Base-by-base conservation (phyloP, 2,888 invertebrate genomes). In the Phymatocera aterrima region DNA sequence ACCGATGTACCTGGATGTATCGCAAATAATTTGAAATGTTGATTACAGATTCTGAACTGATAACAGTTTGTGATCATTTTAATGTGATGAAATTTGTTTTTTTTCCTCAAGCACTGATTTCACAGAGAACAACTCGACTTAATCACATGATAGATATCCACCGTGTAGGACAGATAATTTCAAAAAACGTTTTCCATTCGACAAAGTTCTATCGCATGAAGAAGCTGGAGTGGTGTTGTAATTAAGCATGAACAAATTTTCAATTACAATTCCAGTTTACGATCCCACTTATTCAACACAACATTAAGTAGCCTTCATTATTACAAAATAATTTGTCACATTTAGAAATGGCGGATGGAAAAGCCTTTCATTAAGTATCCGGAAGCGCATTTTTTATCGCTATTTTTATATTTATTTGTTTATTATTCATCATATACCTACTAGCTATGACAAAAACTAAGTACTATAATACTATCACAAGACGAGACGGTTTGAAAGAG, bases 381-480 rank as follows among this genome's bases (percentile, higher is more conserved):
- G 75, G 75, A 75, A 75, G 75, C 75, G 75, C 75, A 75, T 28
- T 75, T 75, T 57, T 75, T 75, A 60, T 75, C 75, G 60, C 54
- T 60, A 75, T 54, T 72, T 72, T n/a, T n/a, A n/a, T n/a, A n/a
- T n/a, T n/a, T n/a, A n/a, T n/a, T n/a, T n/a, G n/a, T n/a, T n/a
- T n/a, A n/a, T n/a, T 46, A 43, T 57, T 37, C 15, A 6, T 40
- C 43, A 31, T 28, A 57, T 51, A 54, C 24, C 37, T 75, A 75
- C 24, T 57, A 34, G 21, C 12, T 57, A 75, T 12, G 75, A 75
- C 37, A 60, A 75, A 75, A 75, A 72, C 18, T 72, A 75, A 75
- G 57, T 75, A 75, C 75, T 75, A 75, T 75, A 74, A 75, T 75
- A 75, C 75, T 75, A 57, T 75, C 75, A 75, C 75, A 75, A 75